Percentiles rank a stretch among this genome's conserved stretches.
These are phyloP conservation scores for Periparus ater DNA, from an alignment of 2,797 vertebrate species.

Conservation along the genomic window DNA sequence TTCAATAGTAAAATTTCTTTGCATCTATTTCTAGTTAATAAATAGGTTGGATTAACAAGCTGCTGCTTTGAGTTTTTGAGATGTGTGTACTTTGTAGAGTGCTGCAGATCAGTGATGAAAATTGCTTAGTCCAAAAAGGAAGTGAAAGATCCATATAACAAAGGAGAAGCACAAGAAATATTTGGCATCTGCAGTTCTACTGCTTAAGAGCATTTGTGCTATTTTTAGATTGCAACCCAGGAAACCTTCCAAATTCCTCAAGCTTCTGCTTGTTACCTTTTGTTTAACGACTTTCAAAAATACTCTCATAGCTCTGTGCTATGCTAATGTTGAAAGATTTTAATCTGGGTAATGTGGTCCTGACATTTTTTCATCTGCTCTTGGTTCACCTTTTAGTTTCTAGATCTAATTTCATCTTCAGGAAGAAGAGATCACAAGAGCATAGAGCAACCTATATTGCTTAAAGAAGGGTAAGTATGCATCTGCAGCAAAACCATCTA, in stretches of 20 bases:
- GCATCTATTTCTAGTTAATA: not conserved
- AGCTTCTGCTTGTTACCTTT: not conserved
- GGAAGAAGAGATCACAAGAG: conserved; percentile 96
- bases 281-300: not conserved
- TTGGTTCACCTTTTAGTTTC: conserved; percentile 80
- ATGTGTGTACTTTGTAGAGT: not conserved
- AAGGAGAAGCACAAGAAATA: not conserved
- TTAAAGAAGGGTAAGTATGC: conserved; percentile 94
- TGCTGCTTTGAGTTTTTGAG: not conserved
- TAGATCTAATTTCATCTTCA: conserved; percentile 97
- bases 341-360: not conserved
- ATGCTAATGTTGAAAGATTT: not conserved
- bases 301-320: not conserved
- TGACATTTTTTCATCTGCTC: not conserved
- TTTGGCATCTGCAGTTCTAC: not conserved
- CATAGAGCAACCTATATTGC: conserved; percentile 95
- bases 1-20: not conserved
- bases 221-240: not conserved
- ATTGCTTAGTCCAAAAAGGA: not conserved
- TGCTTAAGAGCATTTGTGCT: not conserved
- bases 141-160: not conserved
- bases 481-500: not conserved
- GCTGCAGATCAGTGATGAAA: not conserved
- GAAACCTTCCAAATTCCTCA: not conserved
- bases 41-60: not conserved